Base-by-base conservation (phyloP, 1,140 invertebrate species). In the Drosophila jambulina region DNA sequence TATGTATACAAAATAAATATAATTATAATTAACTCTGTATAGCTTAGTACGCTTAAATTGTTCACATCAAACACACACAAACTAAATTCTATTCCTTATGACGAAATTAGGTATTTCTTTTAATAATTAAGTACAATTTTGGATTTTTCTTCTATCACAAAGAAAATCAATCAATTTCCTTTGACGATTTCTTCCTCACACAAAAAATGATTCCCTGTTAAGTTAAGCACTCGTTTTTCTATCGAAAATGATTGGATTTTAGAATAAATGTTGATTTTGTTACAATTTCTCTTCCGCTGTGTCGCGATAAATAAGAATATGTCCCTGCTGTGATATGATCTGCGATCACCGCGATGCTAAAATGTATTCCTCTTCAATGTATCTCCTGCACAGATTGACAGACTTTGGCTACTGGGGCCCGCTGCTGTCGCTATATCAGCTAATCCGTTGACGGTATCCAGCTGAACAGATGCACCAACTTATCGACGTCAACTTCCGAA, bases 51-150 rank as follows among this genome's bases (percentile, higher is more conserved):
- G 36, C 40, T 54, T 72, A 72, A 46, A n/a, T 49, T 48, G 21
- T 77, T 45, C 59, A 43, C 54, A 71, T 45, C 45, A 60, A 72
- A 45, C 15, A 56, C 32, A 56, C 70, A 75, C 38, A 48, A 75
- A 53, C 10, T 62, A 62, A 49, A 25, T 8, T 38, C 27, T 59
- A 68, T 48, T 64, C 42, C 68, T 71, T 67, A 81, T 63, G 69
- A 70, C 75, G 54, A 84, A 77, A 60, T 67, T 75, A 54, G 46
- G 23, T 64, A n/a, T 53, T 25, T 17, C 4, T 54, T 54, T 32
- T 46, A 54, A 54, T 29, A 77, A 61, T 91, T 91, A 91, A 90
- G 86, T 91, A 90, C 67, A 86, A 91, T 62, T 71, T 54, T 71
- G 57, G 43, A 56, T 59, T 77, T 77, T 78, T 69, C 63, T 70